A percentile compares a stretch with the other conserved stretches of the same genome.
Evolutionary conservation across 2,113 vertebrate species (phyloP).

Genomic region (Tachysurus vachellii): DNA sequence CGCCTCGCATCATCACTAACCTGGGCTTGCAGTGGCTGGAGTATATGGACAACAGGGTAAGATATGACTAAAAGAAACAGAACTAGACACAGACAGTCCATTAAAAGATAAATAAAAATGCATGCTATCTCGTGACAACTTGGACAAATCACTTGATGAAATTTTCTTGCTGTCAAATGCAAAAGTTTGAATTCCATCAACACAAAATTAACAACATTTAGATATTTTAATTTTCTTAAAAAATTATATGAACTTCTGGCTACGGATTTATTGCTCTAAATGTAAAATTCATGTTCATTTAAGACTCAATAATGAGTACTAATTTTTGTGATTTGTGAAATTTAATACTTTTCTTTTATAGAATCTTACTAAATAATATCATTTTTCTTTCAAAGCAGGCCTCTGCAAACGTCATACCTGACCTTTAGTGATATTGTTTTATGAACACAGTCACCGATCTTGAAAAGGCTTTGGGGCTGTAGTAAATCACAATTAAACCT

Average conservation of each 20-base stretch:
- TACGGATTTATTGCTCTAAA: too few species aligned
- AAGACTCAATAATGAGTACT: neutral
- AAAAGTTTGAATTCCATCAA: neutral
- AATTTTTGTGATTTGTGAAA: neutral
- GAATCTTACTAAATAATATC: neutral
- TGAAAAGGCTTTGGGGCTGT: neutral
- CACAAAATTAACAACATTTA: neutral
- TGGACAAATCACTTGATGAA: neutral
- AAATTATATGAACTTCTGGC: too few species aligned
- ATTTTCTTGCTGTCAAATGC: neutral
- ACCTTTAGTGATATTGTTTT: neutral
- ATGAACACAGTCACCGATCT: neutral
- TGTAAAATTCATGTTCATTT: neutral
- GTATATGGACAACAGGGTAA: conserved; percentile 86
- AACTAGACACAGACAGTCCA: neutral
- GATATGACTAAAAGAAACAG: neutral
- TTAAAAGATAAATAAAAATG: neutral
- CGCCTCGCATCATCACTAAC: conserved; percentile 90
- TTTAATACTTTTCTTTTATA: neutral
- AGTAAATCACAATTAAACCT: neutral
- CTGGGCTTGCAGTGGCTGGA: conserved; percentile 96
- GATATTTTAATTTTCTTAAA: too few species aligned
- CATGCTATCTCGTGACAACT: neutral
- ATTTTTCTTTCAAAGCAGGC: neutral
- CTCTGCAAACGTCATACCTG: neutral